These are phyloP conservation scores for Troilus luridus DNA, from an alignment of 2,888 invertebrate species.

Conservation along the genomic window DNA sequence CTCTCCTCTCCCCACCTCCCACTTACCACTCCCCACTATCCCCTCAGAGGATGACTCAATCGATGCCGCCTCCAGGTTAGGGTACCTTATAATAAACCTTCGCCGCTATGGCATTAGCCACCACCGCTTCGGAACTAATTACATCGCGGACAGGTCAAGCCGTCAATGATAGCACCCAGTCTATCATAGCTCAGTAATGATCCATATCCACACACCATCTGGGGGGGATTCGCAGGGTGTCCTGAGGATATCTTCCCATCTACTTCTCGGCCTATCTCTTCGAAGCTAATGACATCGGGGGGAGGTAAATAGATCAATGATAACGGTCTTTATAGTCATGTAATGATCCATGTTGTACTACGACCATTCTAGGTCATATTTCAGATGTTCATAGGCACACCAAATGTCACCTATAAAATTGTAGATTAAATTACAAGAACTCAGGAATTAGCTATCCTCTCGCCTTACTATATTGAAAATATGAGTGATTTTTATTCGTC, in stretches of 20 bases:
- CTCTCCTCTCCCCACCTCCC: not conserved
- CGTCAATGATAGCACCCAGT: not conserved
- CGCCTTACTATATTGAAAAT: too few species aligned
- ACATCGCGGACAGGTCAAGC: conserved; percentile 10
- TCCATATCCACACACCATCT: not conserved
- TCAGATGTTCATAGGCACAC: too few species aligned
- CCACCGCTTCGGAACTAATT: not conserved
- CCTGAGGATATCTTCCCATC: not conserved
- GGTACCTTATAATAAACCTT: conserved; percentile 45
- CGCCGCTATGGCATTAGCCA: conserved; percentile 45
- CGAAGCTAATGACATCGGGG: too few species aligned
- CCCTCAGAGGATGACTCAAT: not conserved
- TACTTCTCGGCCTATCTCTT: too few species aligned
- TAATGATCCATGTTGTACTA: too few species aligned
- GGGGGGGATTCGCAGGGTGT: not conserved
- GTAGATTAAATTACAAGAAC: too few species aligned
- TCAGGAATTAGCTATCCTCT: too few species aligned
- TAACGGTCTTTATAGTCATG: too few species aligned
- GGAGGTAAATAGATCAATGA: too few species aligned
- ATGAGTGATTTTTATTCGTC: too few species aligned
- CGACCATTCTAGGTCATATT: too few species aligned
- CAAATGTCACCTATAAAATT: too few species aligned
- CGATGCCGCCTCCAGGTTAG: conserved; percentile 49
- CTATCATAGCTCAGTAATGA: conserved; percentile 23
- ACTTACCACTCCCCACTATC: not conserved